phyloP scores from a whole-genome alignment of 2,113 vertebrate species.

The Cheilinus undulatus region DNA sequence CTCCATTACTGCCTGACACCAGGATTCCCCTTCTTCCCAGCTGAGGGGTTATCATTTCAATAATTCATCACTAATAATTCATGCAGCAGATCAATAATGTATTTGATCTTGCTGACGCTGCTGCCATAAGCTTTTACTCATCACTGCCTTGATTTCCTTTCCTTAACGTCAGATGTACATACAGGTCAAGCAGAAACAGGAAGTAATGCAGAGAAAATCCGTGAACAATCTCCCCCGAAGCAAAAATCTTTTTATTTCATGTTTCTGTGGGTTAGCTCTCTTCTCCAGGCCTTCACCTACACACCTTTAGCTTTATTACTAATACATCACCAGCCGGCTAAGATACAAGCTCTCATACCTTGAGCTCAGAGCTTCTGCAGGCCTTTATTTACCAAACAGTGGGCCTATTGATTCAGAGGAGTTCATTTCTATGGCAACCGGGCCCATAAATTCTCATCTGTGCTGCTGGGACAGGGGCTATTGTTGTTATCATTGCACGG shows the following conservation, averaged over 20 bases:
- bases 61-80: constrained; percentile 73
- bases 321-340: constrained; percentile 43
- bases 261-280: constrained; percentile 33
- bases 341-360: constrained; percentile 33
- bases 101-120: constrained; percentile 66
- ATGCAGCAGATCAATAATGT: constrained; percentile 76
- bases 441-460: constrained; percentile 76
- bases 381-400: constrained; percentile 55
- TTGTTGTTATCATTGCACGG: constrained; percentile 64
- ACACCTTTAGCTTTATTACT: constrained; percentile 55
- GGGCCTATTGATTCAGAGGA: constrained; percentile 68
- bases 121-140: constrained; percentile 40
- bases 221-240: constrained; percentile 36
- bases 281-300: constrained; percentile 29
- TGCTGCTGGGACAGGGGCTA: constrained; percentile 37
- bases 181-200: not conserved
- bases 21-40: constrained; percentile 51
- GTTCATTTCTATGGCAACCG: constrained; percentile 69
- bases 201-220: not conserved
- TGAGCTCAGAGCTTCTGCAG: constrained; percentile 47
- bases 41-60: constrained; percentile 64
- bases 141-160: constrained; percentile 21
- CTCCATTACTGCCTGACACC: constrained; percentile 34
- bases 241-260: constrained; percentile 7
- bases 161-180: constrained; percentile 9